Percentiles rank a stretch among this genome's conserved stretches.
Evolutionary conservation across 2,797 vertebrate genomes (phyloP).

Genomic region (Melanotaenia maccullochi): DNA sequence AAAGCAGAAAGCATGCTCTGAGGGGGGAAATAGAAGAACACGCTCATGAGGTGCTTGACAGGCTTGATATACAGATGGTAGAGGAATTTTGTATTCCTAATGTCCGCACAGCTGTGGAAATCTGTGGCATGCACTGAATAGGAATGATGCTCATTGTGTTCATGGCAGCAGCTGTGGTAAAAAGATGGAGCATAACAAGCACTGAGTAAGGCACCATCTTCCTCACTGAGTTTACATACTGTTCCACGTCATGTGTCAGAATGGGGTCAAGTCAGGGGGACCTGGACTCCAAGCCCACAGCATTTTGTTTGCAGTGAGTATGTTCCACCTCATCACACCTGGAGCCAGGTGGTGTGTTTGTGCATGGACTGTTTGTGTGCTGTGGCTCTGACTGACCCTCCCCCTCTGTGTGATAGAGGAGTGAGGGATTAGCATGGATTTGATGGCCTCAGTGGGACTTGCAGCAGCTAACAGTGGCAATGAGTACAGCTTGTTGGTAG

Average conservation of each 20-base stretch:
- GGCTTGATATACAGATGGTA: not conserved
- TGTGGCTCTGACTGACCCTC: constrained; percentile 23
- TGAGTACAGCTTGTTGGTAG: constrained; percentile 56
- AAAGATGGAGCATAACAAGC: constrained; percentile 34
- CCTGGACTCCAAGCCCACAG: constrained; percentile 13
- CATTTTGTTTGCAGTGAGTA: constrained; percentile 14
- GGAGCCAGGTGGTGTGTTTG: constrained; percentile 43
- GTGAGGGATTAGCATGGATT: constrained; percentile 79
- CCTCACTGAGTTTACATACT: constrained; percentile 48
- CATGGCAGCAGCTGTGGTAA: constrained; percentile 51
- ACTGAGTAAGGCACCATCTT: constrained; percentile 16
- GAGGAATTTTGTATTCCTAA: constrained; percentile 25
- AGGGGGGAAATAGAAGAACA: not conserved
- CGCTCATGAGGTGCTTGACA: constrained; percentile 15
- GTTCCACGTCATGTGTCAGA: constrained; percentile 46
- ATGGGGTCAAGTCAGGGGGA: constrained; percentile 51
- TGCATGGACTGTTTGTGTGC: constrained; percentile 28
- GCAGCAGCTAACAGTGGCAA: constrained; percentile 46
- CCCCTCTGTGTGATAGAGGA: constrained; percentile 38
- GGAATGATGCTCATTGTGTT: constrained; percentile 52
- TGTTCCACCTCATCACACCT: constrained; percentile 47
- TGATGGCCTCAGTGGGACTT: constrained; percentile 72
- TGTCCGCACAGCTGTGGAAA: constrained; percentile 50
- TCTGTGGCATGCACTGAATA: constrained; percentile 35
- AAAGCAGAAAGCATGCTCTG: constrained; percentile 34